Base-by-base conservation (phyloP, 2,797 vertebrate species). In the Hydrocynus forskahlii region DNA sequence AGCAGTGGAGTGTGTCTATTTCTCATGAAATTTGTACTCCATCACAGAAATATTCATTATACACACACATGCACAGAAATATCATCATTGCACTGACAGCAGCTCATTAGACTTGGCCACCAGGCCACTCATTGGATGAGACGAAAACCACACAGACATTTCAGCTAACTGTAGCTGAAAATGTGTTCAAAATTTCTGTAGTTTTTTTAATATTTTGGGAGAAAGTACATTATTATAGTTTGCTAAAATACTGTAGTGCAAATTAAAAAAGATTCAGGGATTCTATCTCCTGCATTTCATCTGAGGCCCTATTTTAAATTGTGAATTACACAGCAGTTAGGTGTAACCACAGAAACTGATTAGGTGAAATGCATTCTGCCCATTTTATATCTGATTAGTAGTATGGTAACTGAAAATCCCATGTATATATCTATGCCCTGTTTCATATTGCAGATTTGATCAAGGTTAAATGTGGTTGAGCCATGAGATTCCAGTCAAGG, bases 1-100 rank as follows among this genome's bases (percentile, higher is more conserved):
- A 67, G 64, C 64, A 43, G 64, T 9, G 19, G 38, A 67, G 16
- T 38, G 21, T 38, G 25, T 35, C 60, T 16, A 1, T 8, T 40
- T 67, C 25, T 40, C 64, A 67, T 67, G 38, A 64, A 64, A 43
- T 43, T 9, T 67, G 17, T 66, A 66, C 35, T 64, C 14, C 13
- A 19, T 64, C 62, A 25, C 35, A 38, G 29, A 64, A 64, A 38
- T 38, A 64, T 64, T 64, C 48, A 52, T 21, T 52, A 52, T 35
- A n/a, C 10, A 72, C 14, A 6, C n/a, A n/a, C n/a, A n/a, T n/a
- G n/a, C 69, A 54, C 23, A 54, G 50, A 72, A 55, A 29, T 50
- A 70, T 55, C 69, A 55, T 25, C 69, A 16, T 25, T 48, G 54
- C 29, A 71, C 69, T 74, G 71, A 59, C 25, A 57, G 52, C 35